Percentiles rank a stretch among this genome's conserved stretches.
Conservation (phyloP, 2,888 invertebrate genomes). For the Halictus ligatus region DNA sequence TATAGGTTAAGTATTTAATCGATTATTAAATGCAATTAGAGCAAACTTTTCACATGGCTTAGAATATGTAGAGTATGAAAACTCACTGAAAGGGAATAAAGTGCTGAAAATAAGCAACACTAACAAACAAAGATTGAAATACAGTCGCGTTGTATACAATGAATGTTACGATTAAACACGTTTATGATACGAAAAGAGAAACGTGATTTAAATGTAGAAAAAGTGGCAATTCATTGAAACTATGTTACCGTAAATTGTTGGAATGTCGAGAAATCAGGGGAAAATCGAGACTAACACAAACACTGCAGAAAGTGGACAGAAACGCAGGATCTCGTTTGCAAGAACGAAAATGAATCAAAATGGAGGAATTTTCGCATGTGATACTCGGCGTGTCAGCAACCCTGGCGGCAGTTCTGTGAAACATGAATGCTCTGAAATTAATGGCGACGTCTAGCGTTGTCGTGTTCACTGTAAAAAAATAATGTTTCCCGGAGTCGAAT, state of each 20-base stretch:
- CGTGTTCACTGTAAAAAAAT: slow-evolving; percentile 66
- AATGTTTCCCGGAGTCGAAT: slow-evolving; percentile 68
- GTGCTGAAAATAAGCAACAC: background rate
- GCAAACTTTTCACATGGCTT: background rate
- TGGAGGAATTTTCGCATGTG: slow-evolving; percentile 51
- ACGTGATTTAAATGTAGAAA: background rate
- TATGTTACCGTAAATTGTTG: background rate
- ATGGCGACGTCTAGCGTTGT: slow-evolving; percentile 78
- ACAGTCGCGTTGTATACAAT: background rate
- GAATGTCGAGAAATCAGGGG: background rate
- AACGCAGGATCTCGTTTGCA: background rate
- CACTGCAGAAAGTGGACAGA: slow-evolving; percentile 43
- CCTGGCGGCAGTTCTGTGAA: slow-evolving; percentile 33
- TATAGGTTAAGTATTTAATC: slow-evolving; percentile 37
- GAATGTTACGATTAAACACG: background rate
- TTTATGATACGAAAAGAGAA: background rate
- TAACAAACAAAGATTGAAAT: background rate
- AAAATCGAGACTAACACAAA: slow-evolving; percentile 23
- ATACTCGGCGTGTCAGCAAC: slow-evolving; percentile 31
- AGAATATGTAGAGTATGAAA: background rate
- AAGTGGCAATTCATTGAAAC: background rate
- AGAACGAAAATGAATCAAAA: slow-evolving; percentile 41
- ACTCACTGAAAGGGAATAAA: background rate
- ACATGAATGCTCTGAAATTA: slow-evolving; percentile 46
- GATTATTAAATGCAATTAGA: background rate